Evolutionary conservation across 2,797 vertebrate genomes (phyloP).

Genomic region (Pseudomugil tenellus): DNA sequence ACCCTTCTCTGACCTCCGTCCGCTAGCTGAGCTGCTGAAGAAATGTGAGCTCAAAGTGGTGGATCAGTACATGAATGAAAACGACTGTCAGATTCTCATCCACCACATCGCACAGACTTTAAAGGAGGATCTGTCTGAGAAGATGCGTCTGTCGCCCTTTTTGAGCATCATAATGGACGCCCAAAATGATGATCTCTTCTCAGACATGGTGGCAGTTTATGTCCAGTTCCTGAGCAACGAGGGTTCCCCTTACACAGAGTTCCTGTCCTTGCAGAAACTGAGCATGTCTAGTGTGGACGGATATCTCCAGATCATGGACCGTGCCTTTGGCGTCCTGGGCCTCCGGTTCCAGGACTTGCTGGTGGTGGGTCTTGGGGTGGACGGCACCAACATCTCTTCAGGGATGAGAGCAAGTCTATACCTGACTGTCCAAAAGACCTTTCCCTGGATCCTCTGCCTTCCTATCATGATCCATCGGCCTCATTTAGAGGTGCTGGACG

Average conservation of each 20-base stretch:
- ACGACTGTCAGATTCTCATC: slow-evolving; percentile 93
- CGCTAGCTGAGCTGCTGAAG: slow-evolving; percentile 92
- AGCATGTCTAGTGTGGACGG: slow-evolving; percentile 88
- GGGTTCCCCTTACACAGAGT: slow-evolving; percentile 90
- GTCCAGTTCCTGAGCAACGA: slow-evolving; percentile 92
- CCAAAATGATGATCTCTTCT: slow-evolving; percentile 90
- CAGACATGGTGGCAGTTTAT: slow-evolving; percentile 92
- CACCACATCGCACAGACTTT: slow-evolving; percentile 92
- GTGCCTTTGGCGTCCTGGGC: slow-evolving; percentile 89
- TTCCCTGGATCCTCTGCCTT: slow-evolving; percentile 94
- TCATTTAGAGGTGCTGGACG: slow-evolving; percentile 93
- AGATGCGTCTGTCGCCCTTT: slow-evolving; percentile 92
- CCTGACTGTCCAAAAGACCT: slow-evolving; percentile 90
- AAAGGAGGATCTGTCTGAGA: slow-evolving; percentile 92
- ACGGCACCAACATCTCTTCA: slow-evolving; percentile 90
- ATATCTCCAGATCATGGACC: slow-evolving; percentile 92
- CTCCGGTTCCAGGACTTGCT: slow-evolving; percentile 90
- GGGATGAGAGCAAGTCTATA: slow-evolving; percentile 90
- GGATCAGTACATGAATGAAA: slow-evolving; percentile 98
- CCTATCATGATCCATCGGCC: slow-evolving; percentile 95
- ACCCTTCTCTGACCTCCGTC: slow-evolving; percentile 92
- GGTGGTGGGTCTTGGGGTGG: slow-evolving; percentile 90
- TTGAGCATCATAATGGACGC: slow-evolving; percentile 94
- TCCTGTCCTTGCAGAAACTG: slow-evolving; percentile 93
- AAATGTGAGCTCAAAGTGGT: slow-evolving; percentile 97